Conservation (phyloP, 2,797 vertebrate genomes). For the Syngnathus acus region DNA sequence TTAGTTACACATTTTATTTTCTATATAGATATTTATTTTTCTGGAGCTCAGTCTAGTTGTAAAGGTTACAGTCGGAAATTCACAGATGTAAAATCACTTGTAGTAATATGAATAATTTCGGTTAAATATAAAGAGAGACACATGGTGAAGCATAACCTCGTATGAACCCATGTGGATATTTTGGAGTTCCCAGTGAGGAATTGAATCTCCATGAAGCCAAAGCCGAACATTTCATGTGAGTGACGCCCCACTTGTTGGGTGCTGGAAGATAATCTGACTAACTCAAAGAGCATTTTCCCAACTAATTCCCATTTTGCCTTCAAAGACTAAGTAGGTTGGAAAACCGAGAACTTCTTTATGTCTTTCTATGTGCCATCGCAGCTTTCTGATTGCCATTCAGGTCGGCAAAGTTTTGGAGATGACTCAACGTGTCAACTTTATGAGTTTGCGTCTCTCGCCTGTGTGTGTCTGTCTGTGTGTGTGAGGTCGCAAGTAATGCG, state of each 20-base stretch:
- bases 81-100: not conserved
- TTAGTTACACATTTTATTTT: not conserved
- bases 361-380: not conserved
- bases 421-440: slow-evolving; percentile 13
- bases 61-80: not conserved
- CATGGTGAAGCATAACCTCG: not conserved
- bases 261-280: not conserved
- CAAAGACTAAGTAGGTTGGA: not conserved
- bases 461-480: slow-evolving; percentile 8
- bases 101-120: not conserved
- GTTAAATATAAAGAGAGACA: not conserved
- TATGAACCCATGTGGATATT: not conserved
- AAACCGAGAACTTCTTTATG: not conserved
- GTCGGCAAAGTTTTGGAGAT: slow-evolving; percentile 4
- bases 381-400: not conserved
- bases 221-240: not conserved
- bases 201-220: no score
- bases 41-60: not conserved
- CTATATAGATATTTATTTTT: not conserved
- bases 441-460: not conserved
- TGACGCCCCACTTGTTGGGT: not conserved
- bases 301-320: not conserved
- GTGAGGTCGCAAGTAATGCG: slow-evolving; percentile 35
- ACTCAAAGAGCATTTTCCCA: not conserved
- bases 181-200: no score